Base-by-base conservation (phyloP, 2,797 vertebrate genomes). In the Setipinna tenuifilis region DNA sequence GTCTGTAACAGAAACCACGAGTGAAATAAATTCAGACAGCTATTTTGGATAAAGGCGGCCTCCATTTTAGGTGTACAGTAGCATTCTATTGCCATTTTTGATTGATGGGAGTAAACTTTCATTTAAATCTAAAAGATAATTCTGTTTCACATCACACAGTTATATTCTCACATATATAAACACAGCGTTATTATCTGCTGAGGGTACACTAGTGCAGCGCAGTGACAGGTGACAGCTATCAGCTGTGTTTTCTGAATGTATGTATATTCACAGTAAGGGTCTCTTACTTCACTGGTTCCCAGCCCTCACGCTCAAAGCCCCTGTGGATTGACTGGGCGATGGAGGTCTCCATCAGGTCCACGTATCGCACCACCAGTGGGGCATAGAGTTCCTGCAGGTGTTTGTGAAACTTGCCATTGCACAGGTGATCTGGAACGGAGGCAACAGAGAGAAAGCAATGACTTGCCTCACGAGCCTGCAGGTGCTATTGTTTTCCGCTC, bases 251-350 rank as follows among this genome's bases (percentile, higher is more conserved):
- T 35, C 68, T 31, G 28, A 3, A 68, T 31, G 65, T 68, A 6
- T 35, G 65, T 28, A 0, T 75, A 96, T 96, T 95, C 94, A 97
- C 95, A 97, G 94, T 91, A 96, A 95, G 84, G 85, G 94, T 95
- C 97, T 94, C 98, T 99, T 99, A 99, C 98, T 99, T 99, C 95
- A 99, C 98, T 96, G 98, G 98, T 94, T 99, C 98, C 98, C 98
- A 99, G 93, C 98, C 99, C 94, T 99, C 98, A 93, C 98, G 97
- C 92, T 99, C 98, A 98, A 99, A 99, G 96, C 98, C 98, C 96
- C 98, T 99, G 97, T 99, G 97, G 97, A 99, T 99, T 95, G 98
- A 99, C 94, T 99, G 98, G 95, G 98, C 97, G 91, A 99, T 99
- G 95, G 98, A 99, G 94, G 98, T 98, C 95, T 99, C 98, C 98